Evolutionary conservation across 2,113 vertebrate species (phyloP).

Genomic region (Proterorhinus semilunaris): DNA sequence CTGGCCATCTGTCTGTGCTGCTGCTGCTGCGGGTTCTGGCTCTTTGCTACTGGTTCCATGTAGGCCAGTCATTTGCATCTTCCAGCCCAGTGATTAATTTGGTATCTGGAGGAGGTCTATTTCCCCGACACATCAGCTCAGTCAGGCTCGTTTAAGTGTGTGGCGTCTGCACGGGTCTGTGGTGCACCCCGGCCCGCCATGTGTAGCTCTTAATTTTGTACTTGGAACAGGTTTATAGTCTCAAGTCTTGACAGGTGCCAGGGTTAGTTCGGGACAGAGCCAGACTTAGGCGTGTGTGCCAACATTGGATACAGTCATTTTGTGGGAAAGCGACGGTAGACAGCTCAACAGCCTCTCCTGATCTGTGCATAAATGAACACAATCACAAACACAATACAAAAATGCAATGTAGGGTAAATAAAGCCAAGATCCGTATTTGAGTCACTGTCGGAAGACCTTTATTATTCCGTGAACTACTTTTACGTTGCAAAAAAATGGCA

Average conservation of each 20-base stretch:
- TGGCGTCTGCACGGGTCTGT: conserved; percentile 12
- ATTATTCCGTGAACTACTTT: too few species aligned
- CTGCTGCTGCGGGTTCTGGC: conserved; percentile 58
- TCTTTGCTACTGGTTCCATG: conserved; percentile 57
- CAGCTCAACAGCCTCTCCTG: neutral
- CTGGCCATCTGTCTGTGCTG: conserved; percentile 66
- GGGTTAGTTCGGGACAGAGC: conserved; percentile 26
- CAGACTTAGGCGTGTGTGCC: conserved; percentile 21
- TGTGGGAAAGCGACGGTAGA: conserved; percentile 19
- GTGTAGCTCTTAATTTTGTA: conserved; percentile 36
- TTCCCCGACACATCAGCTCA: conserved; percentile 44
- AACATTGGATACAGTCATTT: conserved; percentile 18
- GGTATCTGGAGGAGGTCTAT: conserved; percentile 56
- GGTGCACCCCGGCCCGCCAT: neutral
- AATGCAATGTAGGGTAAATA: neutral
- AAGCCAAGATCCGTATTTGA: too few species aligned
- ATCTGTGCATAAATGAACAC: neutral
- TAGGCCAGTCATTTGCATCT: conserved; percentile 69
- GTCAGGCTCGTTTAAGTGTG: conserved; percentile 23
- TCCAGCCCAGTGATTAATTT: conserved; percentile 69
- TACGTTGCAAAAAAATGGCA: too few species aligned
- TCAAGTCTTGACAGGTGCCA: conserved; percentile 38
- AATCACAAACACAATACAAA: neutral
- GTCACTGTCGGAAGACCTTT: too few species aligned
- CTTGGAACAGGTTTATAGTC: conserved; percentile 34